Evolutionary conservation across 2,888 invertebrate species (phyloP).

Genomic region (Rhagonycha fulva): DNA sequence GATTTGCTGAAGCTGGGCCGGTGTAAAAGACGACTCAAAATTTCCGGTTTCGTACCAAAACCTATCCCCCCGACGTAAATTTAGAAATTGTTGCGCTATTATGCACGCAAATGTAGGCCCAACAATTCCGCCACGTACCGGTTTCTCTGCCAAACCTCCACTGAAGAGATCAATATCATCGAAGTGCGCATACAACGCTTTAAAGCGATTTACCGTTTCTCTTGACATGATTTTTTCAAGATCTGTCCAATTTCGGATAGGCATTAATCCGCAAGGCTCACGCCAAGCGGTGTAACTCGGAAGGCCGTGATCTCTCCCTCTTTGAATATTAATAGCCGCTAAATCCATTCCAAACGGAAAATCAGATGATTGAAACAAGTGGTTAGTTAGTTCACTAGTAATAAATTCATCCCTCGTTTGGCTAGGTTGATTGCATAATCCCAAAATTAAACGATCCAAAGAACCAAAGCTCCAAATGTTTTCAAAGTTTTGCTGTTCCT

Average conservation of each 20-base stretch:
- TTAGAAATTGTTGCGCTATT: constrained; percentile 83
- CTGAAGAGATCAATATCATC: constrained; percentile 86
- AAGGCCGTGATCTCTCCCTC: constrained; percentile 86
- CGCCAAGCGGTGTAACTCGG: constrained; percentile 81
- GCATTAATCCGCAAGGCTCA: constrained; percentile 74
- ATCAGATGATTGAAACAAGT: constrained; percentile 75
- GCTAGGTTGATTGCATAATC: constrained; percentile 76
- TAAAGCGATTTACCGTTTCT: constrained; percentile 65
- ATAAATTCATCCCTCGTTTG: constrained; percentile 83
- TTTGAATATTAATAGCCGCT: constrained; percentile 85
- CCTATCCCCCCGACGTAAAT: constrained; percentile 75
- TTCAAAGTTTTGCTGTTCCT: constrained; percentile 73
- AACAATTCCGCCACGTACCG: constrained; percentile 78
- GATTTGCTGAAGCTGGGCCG: constrained; percentile 75
- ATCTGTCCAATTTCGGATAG: constrained; percentile 71
- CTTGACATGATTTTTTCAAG: constrained; percentile 69
- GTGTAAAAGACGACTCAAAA: constrained; percentile 74
- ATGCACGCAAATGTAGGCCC: constrained; percentile 90
- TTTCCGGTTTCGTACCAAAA: constrained; percentile 86
- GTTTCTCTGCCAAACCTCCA: constrained; percentile 81
- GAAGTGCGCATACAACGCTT: constrained; percentile 62
- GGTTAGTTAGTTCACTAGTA: constrained; percentile 79
- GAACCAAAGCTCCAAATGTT: constrained; percentile 78
- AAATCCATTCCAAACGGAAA: constrained; percentile 82
- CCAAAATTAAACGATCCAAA: constrained; percentile 76